These are phyloP conservation scores for Phrynocephalus versicolor DNA, from an alignment of 2,113 vertebrate species.

Conservation along the genomic window DNA sequence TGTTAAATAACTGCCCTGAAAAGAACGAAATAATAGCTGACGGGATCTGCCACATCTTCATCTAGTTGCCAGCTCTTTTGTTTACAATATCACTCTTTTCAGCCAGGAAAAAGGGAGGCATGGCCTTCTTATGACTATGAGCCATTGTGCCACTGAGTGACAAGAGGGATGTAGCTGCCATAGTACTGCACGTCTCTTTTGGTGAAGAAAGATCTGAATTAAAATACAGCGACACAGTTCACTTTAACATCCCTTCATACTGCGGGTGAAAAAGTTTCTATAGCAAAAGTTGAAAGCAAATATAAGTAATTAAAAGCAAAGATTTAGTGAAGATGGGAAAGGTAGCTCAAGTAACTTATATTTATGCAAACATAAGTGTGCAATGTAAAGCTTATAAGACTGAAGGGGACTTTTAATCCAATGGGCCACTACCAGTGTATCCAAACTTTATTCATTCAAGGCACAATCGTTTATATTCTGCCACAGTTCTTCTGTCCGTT, in stretches of 20 bases:
- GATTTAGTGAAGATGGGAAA: background rate
- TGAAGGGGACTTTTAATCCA: background rate
- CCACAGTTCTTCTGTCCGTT: conserved; percentile 58
- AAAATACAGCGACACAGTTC: background rate
- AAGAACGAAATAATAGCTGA: background rate
- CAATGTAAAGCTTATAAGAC: background rate
- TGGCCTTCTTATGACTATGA: too few species aligned
- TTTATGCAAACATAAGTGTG: background rate
- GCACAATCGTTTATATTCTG: conserved; percentile 39
- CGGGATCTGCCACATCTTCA: background rate
- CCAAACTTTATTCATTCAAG: conserved; percentile 14
- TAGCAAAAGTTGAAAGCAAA: background rate
- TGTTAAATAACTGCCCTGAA: background rate
- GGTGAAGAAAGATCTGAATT: fast-evolving
- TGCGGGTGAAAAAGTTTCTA: background rate
- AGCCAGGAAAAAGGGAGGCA: background rate
- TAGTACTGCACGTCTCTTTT: background rate
- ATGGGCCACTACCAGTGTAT: background rate
- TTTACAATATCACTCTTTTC: background rate
- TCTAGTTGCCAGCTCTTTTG: background rate
- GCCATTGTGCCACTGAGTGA: background rate
- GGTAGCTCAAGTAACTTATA: background rate
- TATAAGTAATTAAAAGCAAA: conserved; percentile 21
- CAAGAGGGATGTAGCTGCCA: background rate
- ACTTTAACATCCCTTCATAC: background rate